These are phyloP conservation scores for Globia sparganii DNA, from an alignment of 2,888 invertebrate species.

Conservation along the genomic window DNA sequence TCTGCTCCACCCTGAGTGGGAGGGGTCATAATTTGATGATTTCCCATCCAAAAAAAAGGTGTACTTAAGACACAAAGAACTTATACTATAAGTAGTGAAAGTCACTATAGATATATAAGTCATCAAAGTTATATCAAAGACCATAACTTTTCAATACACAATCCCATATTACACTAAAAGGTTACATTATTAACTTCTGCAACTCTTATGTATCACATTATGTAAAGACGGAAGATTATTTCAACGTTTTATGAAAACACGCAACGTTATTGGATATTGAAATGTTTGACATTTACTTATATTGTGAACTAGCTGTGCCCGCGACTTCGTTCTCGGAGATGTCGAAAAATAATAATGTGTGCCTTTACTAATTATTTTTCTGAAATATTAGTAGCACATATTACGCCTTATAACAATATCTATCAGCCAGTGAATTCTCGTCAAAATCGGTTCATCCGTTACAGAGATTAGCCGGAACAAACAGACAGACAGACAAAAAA, in stretches of 20 bases:
- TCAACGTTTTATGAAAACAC: slow-evolving; percentile 25
- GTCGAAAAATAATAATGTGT: too few species aligned
- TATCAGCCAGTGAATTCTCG: too few species aligned
- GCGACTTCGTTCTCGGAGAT: neutral
- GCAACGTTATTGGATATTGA: slow-evolving; percentile 24
- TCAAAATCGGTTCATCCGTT: too few species aligned
- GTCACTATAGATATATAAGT: neutral
- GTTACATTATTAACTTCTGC: slow-evolving; percentile 39
- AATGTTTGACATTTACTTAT: slow-evolving; percentile 45
- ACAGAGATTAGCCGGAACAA: too few species aligned
- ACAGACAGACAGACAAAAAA: too few species aligned
- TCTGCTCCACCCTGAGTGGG: too few species aligned
- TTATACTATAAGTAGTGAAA: neutral
- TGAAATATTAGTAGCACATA: too few species aligned
- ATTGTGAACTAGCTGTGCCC: neutral
- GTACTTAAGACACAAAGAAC: too few species aligned
- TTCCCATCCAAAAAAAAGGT: too few species aligned
- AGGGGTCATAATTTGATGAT: too few species aligned
- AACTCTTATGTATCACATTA: slow-evolving; percentile 47
- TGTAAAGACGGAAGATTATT: slow-evolving; percentile 45
- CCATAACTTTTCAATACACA: slow-evolving; percentile 19
- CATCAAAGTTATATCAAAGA: slow-evolving; percentile 5
- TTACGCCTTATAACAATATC: too few species aligned
- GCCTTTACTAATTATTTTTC: too few species aligned
- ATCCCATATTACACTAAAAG: slow-evolving; percentile 31